phyloP scores from a whole-genome alignment of 2,797 vertebrate species.

The Phalanger gymnotis region DNA sequence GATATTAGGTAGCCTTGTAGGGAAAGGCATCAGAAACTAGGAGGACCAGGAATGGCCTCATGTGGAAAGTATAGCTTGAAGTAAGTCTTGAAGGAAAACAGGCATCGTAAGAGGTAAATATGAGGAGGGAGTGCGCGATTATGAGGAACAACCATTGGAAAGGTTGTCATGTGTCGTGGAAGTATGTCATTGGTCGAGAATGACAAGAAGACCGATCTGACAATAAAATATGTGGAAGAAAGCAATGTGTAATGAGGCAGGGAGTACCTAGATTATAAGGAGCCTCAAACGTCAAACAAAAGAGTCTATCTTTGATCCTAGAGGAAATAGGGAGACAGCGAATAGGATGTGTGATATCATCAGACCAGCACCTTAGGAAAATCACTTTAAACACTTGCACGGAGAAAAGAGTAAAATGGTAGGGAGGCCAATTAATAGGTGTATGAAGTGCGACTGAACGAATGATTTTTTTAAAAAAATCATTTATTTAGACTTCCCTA shows the following conservation, averaged over 20 bases:
- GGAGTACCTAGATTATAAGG: not conserved
- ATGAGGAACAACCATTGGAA: not conserved
- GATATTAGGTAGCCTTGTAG: not conserved
- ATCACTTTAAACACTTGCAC: not conserved
- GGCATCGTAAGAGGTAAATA: not conserved
- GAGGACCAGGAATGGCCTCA: not conserved
- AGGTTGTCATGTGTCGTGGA: no score
- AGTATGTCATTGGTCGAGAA: not conserved
- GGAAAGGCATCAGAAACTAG: not conserved
- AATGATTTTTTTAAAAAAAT: not conserved
- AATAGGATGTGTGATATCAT: not conserved
- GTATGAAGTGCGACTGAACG: not conserved
- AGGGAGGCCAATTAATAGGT: not conserved
- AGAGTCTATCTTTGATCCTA: not conserved
- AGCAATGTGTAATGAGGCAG: not conserved
- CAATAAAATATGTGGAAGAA: not conserved
- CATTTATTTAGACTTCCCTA: not conserved
- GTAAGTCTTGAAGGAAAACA: not conserved
- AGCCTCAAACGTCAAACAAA: not conserved
- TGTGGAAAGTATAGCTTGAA: not conserved
- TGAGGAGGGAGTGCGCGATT: not conserved
- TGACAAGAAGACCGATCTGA: not conserved
- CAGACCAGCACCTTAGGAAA: not conserved
- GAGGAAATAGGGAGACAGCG: not conserved
- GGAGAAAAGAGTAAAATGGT: not conserved